Percentiles rank a stretch among this genome's conserved stretches.
Conservation (phyloP, 2,113 vertebrate species). For the Alligator mississippiensis region DNA sequence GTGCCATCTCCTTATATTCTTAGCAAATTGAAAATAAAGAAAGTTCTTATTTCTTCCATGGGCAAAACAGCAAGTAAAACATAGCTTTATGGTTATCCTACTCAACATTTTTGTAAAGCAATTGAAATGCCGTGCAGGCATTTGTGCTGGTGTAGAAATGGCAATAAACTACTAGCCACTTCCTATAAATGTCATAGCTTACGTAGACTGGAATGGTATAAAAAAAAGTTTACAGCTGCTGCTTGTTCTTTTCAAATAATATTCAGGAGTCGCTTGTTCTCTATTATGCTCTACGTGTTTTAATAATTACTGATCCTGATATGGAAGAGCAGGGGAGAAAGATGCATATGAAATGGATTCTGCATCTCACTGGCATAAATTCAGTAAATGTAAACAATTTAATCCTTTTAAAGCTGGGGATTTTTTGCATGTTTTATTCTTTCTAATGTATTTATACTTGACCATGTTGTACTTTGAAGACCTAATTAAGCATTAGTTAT, state of each 20-base stretch:
- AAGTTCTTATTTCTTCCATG: background rate
- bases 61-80: background rate
- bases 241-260: background rate
- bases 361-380: slow-evolving; percentile 9
- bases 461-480: slow-evolving; percentile 39
- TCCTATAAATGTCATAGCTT: background rate
- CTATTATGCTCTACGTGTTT: background rate
- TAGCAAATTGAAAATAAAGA: slow-evolving; percentile 1
- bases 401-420: slow-evolving; percentile 44
- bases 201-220: background rate
- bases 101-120: slow-evolving; percentile 41
- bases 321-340: background rate
- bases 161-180: background rate
- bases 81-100: background rate
- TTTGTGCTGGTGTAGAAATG: slow-evolving; percentile 28
- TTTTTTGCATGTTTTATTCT: slow-evolving; percentile 73
- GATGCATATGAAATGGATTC: background rate
- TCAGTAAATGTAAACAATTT: background rate
- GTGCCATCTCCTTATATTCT: slow-evolving; percentile 55
- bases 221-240: background rate
- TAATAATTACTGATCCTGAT: slow-evolving; percentile 15
- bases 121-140: slow-evolving; percentile 9
- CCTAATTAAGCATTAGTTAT: slow-evolving; percentile 23
- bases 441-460: slow-evolving; percentile 72
- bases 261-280: background rate